Evolutionary conservation across 2,888 invertebrate species (phyloP), one percentile per base, ranked within the genome.

Genomic region (Agrotis clavis): DNA sequence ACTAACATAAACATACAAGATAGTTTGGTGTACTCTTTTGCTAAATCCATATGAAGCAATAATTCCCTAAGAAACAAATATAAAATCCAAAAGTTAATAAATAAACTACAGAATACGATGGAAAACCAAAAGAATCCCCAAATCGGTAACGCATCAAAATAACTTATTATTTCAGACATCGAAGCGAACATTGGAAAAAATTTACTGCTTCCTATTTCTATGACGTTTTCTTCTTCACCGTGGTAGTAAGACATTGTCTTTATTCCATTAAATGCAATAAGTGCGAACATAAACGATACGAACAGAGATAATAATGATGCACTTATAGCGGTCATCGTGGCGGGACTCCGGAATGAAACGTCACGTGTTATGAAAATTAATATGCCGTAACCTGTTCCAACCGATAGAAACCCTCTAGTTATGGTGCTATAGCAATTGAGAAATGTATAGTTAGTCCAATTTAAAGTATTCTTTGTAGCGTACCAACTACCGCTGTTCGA

Each of bases 241-340:
- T 95, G 95, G 78, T 90, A 95, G 77, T 92, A 95, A 30, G 94
- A 92, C 92, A 96, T 94, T 5, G 92, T 91, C 88, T 93, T 94
- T 19, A 95, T 90, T 18, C 94, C 95, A 69, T 91, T 92, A 76
- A 90, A 95, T 6, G 90, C 81, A 70, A 95, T 91, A 19, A 95
- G 86, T 30, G 91, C 85, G 14, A 92, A 86, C 74, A 92, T 84
- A 16, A 92, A 53, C 48, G 90, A 87, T 41, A 91, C 67, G 72
- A 92, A 90, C 56, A 90, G 67, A 14, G 94, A 88, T 82, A 91
- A 90, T 67, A 94, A 84, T 41, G 93, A 80, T 5, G 88, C 82
- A n/a, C 90, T 89, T 69, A 95, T 90, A 25, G 94, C 87, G 47
- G 93, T 93, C 93, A 94, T 95, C 21, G 92, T 93, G 2, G 95